Percentiles rank a stretch among this genome's conserved stretches.
Conservation (phyloP, 2,113 vertebrate species). For the Kobus ellipsiprymnus region DNA sequence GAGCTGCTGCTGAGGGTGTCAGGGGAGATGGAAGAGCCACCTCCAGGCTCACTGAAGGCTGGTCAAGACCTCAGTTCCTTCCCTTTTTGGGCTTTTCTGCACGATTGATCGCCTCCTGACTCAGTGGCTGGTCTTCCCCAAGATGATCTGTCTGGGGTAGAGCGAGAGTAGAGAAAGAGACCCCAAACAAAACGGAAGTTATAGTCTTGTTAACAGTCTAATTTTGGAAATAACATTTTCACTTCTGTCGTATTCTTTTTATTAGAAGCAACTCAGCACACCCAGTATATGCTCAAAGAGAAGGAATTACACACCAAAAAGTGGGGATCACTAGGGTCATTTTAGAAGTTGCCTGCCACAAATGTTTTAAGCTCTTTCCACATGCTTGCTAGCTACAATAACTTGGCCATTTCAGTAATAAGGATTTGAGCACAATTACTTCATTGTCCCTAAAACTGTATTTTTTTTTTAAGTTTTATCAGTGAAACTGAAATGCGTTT, state of each 20-base stretch:
- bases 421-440: not conserved
- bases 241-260: not conserved
- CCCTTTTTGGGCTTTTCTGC: not conserved
- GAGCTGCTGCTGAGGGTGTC: not conserved
- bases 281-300: not conserved
- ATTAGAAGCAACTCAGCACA: not conserved
- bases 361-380: not conserved
- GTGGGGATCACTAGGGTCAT: not conserved
- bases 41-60: not conserved
- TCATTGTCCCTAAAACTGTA: not conserved
- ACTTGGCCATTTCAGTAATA: not conserved
- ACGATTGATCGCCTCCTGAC: not conserved
- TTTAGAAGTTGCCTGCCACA: not conserved
- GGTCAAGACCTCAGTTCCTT: not conserved
- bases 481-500: conserved; percentile 14
- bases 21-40: not conserved
- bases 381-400: not conserved
- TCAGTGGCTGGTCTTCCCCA: not conserved
- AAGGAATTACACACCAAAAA: not conserved
- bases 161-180: not conserved
- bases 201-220: not conserved
- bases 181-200: not conserved
- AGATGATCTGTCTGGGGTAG: not conserved
- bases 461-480: not conserved
- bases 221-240: not conserved